Evolutionary conservation across 2,797 vertebrate genomes (phyloP), one percentile per base, ranked within the genome.

Genomic region (Selene dorsalis): DNA sequence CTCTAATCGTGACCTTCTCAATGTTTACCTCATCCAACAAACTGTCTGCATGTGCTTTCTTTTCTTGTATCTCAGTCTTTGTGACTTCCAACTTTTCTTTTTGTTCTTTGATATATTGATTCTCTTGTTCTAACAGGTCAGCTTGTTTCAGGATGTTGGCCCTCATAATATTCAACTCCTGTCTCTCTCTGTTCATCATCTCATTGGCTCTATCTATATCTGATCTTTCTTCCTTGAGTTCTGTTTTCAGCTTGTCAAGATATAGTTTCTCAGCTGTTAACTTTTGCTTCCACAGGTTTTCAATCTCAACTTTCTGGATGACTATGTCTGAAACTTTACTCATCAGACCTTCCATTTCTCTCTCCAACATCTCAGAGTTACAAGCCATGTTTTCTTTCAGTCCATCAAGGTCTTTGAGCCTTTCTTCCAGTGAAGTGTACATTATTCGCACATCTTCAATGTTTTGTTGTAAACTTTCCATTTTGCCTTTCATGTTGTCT

Each of bases 291-390:
- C 3, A 9, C 45, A 39, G n/a, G 10, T 63, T 41, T 64, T 64
- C 38, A 3, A 13, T 67, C 6, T 83, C 71, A 60, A 82, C 71
- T 59, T 52, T 86, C 24, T 84, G 72, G 13, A 14, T 28, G 8
- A 53, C 67, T 48, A 88, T 77, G 39, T 86, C 84, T 66, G 73
- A 81, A 38, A 72, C 63, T 38, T 69, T 28, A 41, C 1, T 41
- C 2, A 22, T 48, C 24, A 75, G n/a, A 3, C 55, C 3, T 43
- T 76, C 48, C 20, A 22, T 68, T 58, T 63, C 74, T 30, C 14
- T 24, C 3, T 62, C 2, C 5, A 72, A 30, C 11, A 32, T 2
- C n/a, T 68, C 26, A 28, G 39, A 5, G 18, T 30, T 32, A 55
- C 0, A 4, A 10, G 18, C 0, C 24, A 71, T 12, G 13, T 57